These are phyloP conservation scores for Cuniculus paca DNA, from an alignment of 2,797 vertebrate genomes.

Conservation along the genomic window DNA sequence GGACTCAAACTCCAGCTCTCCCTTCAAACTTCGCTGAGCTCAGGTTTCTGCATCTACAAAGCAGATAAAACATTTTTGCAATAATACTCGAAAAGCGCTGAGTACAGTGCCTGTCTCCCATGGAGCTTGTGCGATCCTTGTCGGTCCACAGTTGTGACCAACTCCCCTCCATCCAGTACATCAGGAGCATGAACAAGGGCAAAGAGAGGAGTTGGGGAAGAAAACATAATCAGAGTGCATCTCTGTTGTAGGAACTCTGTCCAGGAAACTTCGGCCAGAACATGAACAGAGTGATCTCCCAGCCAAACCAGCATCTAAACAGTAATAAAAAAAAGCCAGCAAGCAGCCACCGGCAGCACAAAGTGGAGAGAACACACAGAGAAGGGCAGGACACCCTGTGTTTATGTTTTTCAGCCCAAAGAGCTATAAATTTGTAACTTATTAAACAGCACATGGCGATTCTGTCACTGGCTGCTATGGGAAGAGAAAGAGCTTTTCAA, in stretches of 20 bases:
- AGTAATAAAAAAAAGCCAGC: slow-evolving; percentile 79
- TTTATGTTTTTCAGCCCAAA: slow-evolving; percentile 65
- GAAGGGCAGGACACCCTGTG: slow-evolving; percentile 40
- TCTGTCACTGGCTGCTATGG: slow-evolving; percentile 45
- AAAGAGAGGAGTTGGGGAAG: background rate
- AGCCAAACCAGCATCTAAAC: slow-evolving; percentile 76
- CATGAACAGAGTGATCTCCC: slow-evolving; percentile 18
- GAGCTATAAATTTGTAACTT: slow-evolving; percentile 77
- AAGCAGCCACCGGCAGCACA: slow-evolving; percentile 44
- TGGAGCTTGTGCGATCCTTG: background rate
- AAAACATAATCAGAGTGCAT: background rate
- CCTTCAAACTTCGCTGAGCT: background rate
- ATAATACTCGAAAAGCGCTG: background rate
- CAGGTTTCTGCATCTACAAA: background rate
- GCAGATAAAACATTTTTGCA: background rate
- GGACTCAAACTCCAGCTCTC: slow-evolving; percentile 18
- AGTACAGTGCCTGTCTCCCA: background rate
- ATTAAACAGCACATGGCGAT: slow-evolving; percentile 77
- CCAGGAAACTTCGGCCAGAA: slow-evolving; percentile 80
- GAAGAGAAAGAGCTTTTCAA: slow-evolving; percentile 24
- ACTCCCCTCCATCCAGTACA: background rate
- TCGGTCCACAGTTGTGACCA: background rate
- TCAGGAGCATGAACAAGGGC: background rate
- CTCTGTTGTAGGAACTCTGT: slow-evolving; percentile 73
- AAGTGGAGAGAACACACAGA: background rate